These are phyloP conservation scores for Hesperophylax magnus DNA, from an alignment of 1,140 invertebrate genomes.

Conservation along the genomic window DNA sequence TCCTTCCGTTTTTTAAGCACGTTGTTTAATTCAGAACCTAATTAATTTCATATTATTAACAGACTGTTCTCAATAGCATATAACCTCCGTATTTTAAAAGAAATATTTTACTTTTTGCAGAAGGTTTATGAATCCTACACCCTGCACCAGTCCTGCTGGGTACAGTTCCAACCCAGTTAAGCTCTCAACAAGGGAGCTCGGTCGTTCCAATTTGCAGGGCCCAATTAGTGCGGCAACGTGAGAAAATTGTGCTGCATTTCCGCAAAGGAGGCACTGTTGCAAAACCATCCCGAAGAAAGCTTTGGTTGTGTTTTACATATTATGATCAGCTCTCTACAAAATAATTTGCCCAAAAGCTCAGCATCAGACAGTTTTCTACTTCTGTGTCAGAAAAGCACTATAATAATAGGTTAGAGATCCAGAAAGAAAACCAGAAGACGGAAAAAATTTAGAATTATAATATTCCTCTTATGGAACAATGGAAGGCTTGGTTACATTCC, in stretches of 20 bases:
- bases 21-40: no score
- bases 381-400: neutral
- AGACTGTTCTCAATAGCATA: neutral
- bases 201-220: slow-evolving; percentile 46
- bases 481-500: no score
- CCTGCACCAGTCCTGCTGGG: neutral
- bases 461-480: no score
- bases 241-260: slow-evolving; percentile 46
- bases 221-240: slow-evolving; percentile 52
- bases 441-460: neutral
- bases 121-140: neutral
- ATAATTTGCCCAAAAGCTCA: neutral
- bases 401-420: neutral
- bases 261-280: neutral
- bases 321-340: neutral
- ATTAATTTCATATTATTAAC: no score
- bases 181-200: slow-evolving; percentile 1
- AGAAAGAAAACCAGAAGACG: neutral
- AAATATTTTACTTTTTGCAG: neutral
- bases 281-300: neutral
- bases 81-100: neutral
- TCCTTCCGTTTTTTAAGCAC: no score
- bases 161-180: neutral
- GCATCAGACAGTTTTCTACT: neutral
- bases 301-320: neutral